Percentiles rank a stretch among this genome's conserved stretches.
Evolutionary conservation across 2,797 vertebrate genomes (phyloP).

Genomic region (Bovichtus variegatus): DNA sequence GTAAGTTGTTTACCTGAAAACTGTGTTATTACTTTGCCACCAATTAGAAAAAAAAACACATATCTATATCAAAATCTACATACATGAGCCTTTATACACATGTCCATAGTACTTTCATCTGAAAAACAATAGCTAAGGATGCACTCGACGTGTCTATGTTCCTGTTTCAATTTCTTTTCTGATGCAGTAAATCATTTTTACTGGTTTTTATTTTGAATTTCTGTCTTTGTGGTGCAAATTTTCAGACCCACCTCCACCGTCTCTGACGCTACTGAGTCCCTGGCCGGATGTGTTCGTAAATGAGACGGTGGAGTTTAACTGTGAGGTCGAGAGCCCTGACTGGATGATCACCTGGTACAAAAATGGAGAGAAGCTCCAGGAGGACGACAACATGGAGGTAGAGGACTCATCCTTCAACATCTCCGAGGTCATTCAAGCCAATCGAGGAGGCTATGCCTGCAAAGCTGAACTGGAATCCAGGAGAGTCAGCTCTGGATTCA

Average conservation of each 20-base stretch:
- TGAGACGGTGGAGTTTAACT: conserved; percentile 58
- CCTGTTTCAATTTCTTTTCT: not conserved
- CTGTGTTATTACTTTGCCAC: not conserved
- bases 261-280: not conserved
- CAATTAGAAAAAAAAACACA: not conserved
- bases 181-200: not conserved
- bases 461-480: conserved; percentile 30
- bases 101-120: not conserved
- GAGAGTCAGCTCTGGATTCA: conserved; percentile 22
- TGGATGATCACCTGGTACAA: conserved; percentile 68
- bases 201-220: not conserved
- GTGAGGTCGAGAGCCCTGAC: conserved; percentile 1
- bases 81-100: not conserved
- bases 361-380: rapidly evolving
- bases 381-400: rapidly evolving
- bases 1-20: conserved; percentile 44
- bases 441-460: conserved; percentile 56
- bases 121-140: not conserved
- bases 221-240: not conserved
- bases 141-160: not conserved
- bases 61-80: not conserved
- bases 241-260: conserved; percentile 63
- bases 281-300: conserved; percentile 65
- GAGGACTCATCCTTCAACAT: conserved; percentile 26
- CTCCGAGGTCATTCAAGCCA: rapidly evolving